Conservation (phyloP, 2,113 vertebrate genomes). For the Callocephalon fimbriatum region DNA sequence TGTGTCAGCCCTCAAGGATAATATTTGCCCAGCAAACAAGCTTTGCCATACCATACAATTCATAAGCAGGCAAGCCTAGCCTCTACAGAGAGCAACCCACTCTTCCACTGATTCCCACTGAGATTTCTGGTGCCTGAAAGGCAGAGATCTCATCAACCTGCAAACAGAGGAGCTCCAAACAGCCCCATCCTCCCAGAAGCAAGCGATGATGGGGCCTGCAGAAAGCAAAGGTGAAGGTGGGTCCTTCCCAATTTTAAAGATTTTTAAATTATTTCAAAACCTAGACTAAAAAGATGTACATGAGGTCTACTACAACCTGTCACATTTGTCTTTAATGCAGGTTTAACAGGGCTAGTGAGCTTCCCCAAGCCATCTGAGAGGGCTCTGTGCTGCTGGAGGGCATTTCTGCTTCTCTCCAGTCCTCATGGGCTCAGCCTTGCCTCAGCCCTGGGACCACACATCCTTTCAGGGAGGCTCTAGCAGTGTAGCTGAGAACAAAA, state of each 20-base stretch:
- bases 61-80: not conserved
- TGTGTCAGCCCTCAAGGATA: not conserved
- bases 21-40: constrained; percentile 30
- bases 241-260: not conserved
- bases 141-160: not conserved
- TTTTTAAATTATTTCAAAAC: not conserved
- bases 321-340: not conserved
- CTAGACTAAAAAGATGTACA: not conserved
- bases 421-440: not conserved
- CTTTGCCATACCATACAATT: not conserved
- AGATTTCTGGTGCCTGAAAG: not conserved
- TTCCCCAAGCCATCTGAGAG: rapidly evolving
- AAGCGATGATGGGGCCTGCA: not conserved
- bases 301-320: not conserved
- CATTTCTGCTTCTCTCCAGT: not conserved
- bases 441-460: not conserved
- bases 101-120: not conserved
- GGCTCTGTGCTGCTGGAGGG: not conserved
- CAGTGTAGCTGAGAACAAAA: not conserved
- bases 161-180: not conserved
- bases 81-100: not conserved
- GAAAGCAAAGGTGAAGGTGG: not conserved
- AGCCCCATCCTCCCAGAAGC: not conserved
- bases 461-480: not conserved
- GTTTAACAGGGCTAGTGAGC: not conserved